A percentile compares a stretch with the other conserved stretches of the same genome.
phyloP scores from a whole-genome alignment of 2,113 vertebrate species.

The Rhabdomys dilectus region DNA sequence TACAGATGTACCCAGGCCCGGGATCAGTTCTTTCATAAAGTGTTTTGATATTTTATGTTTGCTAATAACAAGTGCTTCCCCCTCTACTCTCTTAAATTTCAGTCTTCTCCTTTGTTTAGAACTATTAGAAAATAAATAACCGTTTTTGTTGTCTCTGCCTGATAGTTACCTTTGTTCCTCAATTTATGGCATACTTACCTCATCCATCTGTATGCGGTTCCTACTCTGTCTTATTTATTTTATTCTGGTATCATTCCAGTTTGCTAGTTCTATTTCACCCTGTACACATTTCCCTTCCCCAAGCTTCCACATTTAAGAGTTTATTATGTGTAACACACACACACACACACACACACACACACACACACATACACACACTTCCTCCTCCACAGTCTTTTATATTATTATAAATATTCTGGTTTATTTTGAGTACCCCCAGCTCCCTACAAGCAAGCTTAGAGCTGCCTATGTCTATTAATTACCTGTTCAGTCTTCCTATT shows the following conservation, averaged over 20 bases:
- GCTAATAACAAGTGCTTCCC: neutral
- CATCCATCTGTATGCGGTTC: neutral
- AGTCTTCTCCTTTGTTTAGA: conserved; percentile 43
- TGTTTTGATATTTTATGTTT: neutral
- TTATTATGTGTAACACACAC: neutral
- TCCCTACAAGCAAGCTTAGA: neutral
- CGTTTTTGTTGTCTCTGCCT: neutral
- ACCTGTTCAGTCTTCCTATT: neutral
- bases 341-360: neutral
- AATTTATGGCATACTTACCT: neutral
- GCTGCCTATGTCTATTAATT: neutral
- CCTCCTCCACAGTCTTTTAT: neutral
- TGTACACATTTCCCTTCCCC: neutral
- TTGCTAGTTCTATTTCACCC: neutral
- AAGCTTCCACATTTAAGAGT: neutral
- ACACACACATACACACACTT: neutral
- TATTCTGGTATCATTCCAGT: neutral
- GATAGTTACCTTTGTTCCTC: neutral
- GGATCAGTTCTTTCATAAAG: neutral
- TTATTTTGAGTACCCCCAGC: neutral
- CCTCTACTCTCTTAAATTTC: neutral
- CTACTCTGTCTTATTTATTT: neutral
- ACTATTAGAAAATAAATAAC: neutral
- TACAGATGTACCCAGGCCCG: neutral
- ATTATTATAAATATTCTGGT: neutral